Evolutionary conservation across 2,797 vertebrate species (phyloP), one percentile per base, ranked within the genome.

Genomic region (Champsocephalus gunnari): DNA sequence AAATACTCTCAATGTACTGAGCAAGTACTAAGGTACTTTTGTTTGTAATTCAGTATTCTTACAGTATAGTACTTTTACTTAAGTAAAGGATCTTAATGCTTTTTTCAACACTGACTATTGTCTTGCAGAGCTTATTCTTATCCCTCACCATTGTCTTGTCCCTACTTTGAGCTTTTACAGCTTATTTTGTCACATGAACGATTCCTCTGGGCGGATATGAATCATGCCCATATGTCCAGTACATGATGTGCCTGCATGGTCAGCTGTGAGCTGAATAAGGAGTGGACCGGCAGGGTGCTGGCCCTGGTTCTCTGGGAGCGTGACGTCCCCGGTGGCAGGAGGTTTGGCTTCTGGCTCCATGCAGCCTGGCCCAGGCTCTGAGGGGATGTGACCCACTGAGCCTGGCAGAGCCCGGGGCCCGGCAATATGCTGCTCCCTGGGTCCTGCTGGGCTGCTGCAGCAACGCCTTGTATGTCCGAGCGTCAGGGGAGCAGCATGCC

Each of bases 311-410:
- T 83, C 48, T 75, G 66, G 28, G 76, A 83, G 90, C 69, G 75
- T 91, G 86, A 91, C 82, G 84, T 88, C 82, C 82, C 81, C 63
- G n/a, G 66, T 87, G 81, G 86, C 80, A 70, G 73, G 71, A 81
- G 82, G 70, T 75, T 84, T 85, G 83, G 81, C 82, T 81, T 77
- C 75, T 74, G 78, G 80, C 80, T 80, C 17, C 13, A 73, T 21
- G 75, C 77, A 72, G 77, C 59, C 74, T 82, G 88, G 83, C 81
- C 58, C 43, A 24, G 86, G 77, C 84, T 79, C 67, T 75, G 78
- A 92, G 74, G 88, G 94, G 94, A 94, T 94, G 92, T 93, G 86
- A 75, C 93, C 92, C 78, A 85, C 92, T 90, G 93, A 61, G 92
- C 65, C 88, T 94, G 94, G 93, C 93, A 79, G 53, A 59, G 63